Conservation (phyloP, 1,140 invertebrate species). For the Spodoptera frugiperda region DNA sequence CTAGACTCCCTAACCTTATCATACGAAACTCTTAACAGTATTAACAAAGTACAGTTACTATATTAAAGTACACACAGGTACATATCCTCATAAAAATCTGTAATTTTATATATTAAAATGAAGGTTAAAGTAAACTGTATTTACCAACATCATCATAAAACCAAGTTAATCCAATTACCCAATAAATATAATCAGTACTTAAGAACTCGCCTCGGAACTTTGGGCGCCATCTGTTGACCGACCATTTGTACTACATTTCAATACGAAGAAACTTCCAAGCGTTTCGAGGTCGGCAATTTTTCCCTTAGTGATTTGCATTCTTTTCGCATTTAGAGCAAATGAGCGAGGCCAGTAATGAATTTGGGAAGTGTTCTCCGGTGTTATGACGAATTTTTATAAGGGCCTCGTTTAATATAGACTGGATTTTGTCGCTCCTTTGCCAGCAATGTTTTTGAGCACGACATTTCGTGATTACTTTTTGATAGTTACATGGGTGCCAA, state of each 20-base stretch:
- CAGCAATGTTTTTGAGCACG: slow-evolving; percentile 13
- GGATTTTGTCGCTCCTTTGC: slow-evolving; percentile 1
- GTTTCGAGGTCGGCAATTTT: slow-evolving; percentile 41
- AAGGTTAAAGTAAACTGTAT: background rate
- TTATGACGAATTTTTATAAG: slow-evolving; percentile 42
- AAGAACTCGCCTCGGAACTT: slow-evolving; percentile 5
- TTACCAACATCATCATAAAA: slow-evolving; percentile 9
- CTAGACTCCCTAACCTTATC: too few species aligned
- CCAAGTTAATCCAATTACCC: slow-evolving; percentile 19
- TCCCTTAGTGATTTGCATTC: slow-evolving; percentile 41
- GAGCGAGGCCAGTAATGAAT: slow-evolving; percentile 38
- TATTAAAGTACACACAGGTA: too few species aligned
- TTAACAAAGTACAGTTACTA: too few species aligned
- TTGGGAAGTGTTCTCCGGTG: slow-evolving; percentile 34
- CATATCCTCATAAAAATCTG: too few species aligned
- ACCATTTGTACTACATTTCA: slow-evolving; percentile 52
- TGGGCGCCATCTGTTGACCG: slow-evolving; percentile 54
- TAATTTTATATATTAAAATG: too few species aligned
- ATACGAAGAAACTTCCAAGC: slow-evolving; percentile 49
- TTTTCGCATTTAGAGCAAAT: slow-evolving; percentile 45
- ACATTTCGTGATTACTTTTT: slow-evolving; percentile 41
- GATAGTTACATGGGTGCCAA: slow-evolving; percentile 31
- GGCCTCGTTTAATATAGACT: slow-evolving; percentile 36
- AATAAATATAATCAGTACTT: slow-evolving; percentile 33
- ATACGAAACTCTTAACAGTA: too few species aligned